Evolutionary conservation across 2,888 invertebrate genomes (phyloP), one percentile per base, ranked within the genome.

Genomic region (Epiblema foenella): DNA sequence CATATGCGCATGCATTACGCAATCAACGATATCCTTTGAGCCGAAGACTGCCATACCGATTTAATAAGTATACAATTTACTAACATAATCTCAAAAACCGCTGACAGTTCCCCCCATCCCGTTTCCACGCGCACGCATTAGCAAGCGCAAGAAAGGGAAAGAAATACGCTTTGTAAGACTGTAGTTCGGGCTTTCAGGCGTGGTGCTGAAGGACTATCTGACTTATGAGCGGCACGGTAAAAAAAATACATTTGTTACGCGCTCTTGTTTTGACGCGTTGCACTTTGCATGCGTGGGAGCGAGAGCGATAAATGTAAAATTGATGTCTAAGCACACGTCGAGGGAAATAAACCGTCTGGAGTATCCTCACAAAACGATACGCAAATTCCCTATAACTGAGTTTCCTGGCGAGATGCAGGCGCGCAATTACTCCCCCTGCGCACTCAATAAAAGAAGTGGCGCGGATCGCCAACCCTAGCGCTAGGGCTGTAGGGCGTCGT

Each of bases 371-470:
- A 79, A 79, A 78, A 77, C 78, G 80, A 75, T 69, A 76, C 75
- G 78, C 79, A 83, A 83, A 86, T 83, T 85, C 84, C 84, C 84
- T 84, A 82, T 86, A 86, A 88, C 81, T 81, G 79, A 81, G 83
- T 87, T 86, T 82, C 75, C 78, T 77, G 77, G 80, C 80, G 85
- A 82, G 81, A 83, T 85, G 82, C 83, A 83, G 81, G 79, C 79
- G 81, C 82, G 75, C 67, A 72, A 74, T 74, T 75, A 75, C 73
- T 72, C 72, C 72, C 69, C 64, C 64, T 64, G 63, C 49, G 63
- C 69, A 69, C 69, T 69, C 64, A 69, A 69, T 69, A 65, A 69
- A 65, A 69, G 69, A 69, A 69, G 64, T 69, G 69, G 69, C 69
- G 69, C 52, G 58, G 63, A 57, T 69, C 59, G 64, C 39, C 49